phyloP scores from a whole-genome alignment of 2,888 invertebrate species.

The Ectemnius lituratus region DNA sequence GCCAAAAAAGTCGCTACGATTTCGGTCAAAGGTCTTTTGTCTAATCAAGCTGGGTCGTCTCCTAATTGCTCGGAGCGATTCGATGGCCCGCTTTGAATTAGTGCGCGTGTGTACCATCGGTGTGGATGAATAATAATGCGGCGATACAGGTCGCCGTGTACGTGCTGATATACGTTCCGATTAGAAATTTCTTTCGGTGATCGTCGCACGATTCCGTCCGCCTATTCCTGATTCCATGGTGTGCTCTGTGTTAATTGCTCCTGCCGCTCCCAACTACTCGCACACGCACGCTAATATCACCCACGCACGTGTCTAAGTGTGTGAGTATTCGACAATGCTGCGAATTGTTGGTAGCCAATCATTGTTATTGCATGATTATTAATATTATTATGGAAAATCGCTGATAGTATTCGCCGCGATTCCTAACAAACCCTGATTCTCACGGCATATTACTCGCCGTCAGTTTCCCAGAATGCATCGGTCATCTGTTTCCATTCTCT shows the following conservation, averaged over 20 bases:
- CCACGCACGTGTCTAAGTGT: too few species aligned
- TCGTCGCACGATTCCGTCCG: constrained; percentile 1
- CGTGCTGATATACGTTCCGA: neutral
- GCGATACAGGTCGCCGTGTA: constrained; percentile 6
- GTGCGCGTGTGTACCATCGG: neutral
- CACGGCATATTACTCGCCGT: neutral
- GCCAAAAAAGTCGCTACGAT: too few species aligned
- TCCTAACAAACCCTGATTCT: neutral
- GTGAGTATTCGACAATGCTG: neutral
- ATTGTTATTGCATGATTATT: neutral
- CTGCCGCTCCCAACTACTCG: neutral
- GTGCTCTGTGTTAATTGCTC: constrained; percentile 1
- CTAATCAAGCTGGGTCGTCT: neutral
- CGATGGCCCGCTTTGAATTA: neutral
- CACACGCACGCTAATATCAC: too few species aligned
- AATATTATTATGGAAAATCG: neutral
- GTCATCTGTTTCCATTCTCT: too few species aligned
- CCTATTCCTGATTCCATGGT: constrained; percentile 3
- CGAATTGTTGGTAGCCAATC: neutral
- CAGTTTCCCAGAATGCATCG: too few species aligned
- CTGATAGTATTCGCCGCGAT: neutral
- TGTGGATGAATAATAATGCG: constrained; percentile 1
- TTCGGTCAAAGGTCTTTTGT: neutral
- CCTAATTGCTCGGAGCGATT: neutral
- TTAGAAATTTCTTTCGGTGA: constrained; percentile 1